Evolutionary conservation across 2,113 vertebrate genomes (phyloP).

Genomic region (Cariama cristata): DNA sequence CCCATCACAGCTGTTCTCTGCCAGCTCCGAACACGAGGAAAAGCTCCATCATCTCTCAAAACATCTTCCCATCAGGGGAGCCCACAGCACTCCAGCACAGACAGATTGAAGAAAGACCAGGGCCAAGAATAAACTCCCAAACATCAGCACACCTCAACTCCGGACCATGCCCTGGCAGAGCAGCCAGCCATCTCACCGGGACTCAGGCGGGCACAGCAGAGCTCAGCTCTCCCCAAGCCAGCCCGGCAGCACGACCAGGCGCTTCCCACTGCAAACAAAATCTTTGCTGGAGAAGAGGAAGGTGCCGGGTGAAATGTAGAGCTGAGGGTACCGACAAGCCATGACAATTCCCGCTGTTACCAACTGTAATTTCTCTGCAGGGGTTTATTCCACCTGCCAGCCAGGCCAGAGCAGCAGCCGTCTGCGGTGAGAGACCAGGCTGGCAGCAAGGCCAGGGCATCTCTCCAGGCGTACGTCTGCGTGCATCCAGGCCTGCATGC

Average conservation of each 20-base stretch:
- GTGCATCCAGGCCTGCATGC: not conserved
- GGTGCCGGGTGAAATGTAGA: fast-evolving
- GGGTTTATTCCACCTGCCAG: not conserved
- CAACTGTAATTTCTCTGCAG: not conserved
- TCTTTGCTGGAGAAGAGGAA: not conserved
- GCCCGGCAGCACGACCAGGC: fast-evolving
- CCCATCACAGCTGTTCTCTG: not conserved
- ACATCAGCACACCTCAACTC: not conserved
- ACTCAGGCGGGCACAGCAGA: not conserved
- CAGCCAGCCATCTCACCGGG: not conserved
- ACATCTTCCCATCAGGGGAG: not conserved
- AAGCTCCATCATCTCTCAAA: not conserved
- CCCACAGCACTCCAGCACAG: not conserved
- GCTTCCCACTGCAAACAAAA: not conserved
- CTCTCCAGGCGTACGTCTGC: not conserved
- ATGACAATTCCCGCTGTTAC: not conserved
- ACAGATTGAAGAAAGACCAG: not conserved
- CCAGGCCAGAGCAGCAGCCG: not conserved
- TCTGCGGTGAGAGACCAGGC: not conserved
- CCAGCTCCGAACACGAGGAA: not conserved
- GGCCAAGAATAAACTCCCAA: not conserved
- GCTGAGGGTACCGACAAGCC: not conserved
- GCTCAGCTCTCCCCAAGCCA: not conserved
- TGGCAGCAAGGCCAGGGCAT: not conserved
- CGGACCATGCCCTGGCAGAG: fast-evolving